Base-by-base conservation (phyloP, 1,140 invertebrate genomes). In the Drosophila sucinea region DNA sequence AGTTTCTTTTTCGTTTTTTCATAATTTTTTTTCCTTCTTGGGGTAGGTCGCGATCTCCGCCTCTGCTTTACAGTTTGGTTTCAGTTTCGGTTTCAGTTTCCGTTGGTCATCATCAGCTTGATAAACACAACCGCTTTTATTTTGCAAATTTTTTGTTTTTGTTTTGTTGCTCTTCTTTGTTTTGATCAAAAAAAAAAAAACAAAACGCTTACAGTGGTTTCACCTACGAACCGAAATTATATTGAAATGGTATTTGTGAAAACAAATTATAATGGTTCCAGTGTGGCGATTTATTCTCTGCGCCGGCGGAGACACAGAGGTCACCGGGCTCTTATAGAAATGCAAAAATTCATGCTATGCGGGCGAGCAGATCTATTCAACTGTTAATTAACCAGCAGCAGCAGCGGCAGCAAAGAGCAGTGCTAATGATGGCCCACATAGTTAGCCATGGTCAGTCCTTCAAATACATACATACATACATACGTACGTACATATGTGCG, bases 381-480 rank as follows among this genome's bases (percentile, higher is more conserved):
- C 66, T 62, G 70, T 51, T 69, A 77, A 77, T 77, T 77, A 69
- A 66, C 56, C 33, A 38, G 38, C 64, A 30, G 17, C 57, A 41
- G 68, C 51, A 51, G 47, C 47, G 7, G 7, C 33, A 35, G 7
- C 4, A 8, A 38, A 10, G 41, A 54, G 41, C 40, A 8, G 60
- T 58, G 70, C 67, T 74, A 80, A 80, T 73, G 64, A 62, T 84
- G 81, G 83, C 79, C 82, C 79, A 82, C 83, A 76, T 86, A 76
- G 30, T 35, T 17, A 35, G 10, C 47, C 73, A 76, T 70, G 76
- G 76, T 70, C 33, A 62, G 47, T 57, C 63, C 60, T 57, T 65
- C 40, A 30, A 32, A 33, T 40, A 29, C 32, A 17, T 17, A 7
- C 6, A 25, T 51, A 27, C 0, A 41, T 4, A 40, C 30, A 4